Base-by-base conservation (phyloP, 1,140 invertebrate genomes). In the Drosophila ohnishii region DNA sequence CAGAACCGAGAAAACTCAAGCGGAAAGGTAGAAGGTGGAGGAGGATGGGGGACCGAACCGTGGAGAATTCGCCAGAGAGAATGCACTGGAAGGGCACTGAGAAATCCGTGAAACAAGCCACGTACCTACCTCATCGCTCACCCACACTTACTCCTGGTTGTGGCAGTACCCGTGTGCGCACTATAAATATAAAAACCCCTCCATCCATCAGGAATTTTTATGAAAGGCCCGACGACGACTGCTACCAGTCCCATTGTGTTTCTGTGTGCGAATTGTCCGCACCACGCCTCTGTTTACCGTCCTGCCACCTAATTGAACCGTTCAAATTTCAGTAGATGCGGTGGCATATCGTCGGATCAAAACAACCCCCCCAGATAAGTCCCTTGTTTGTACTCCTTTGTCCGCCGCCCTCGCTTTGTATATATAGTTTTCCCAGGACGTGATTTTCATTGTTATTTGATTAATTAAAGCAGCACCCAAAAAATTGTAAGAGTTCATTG, bases 271-370 rank as follows among this genome's bases (percentile, higher is more conserved):
- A 67, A 32, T 42, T 51, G 62, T 44, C 22, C 28, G 22, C 51
- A 44, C 50, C 32, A 35, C 51, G 51, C 48, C 40, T 70, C 9
- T 71, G 64, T 69, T 71, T 71, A 53, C 67, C 25, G 28, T 62
- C 55, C 72, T 75, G 72, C 72, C 71, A 75, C 72, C 72, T 75
- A 75, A 75, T 75, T 75, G 72, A 75, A 75, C 61, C 71, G 71
- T 75, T 75, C 71, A 75, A 75, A 75, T 75, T 75, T 53, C 72
- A 51, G 19, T 35, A 50, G 35, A 59, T 53, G 48, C 30, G 37
- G 30, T 22, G 47, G 22, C 47, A 55, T 34, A 51, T 35, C 50
- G 50, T 9, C 14, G n/a, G 40, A 64, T 44, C 51, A 44, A 37
- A 75, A 56, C 72, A 55, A 65, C 60, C 72, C 72, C 72, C 61